Percentiles rank a stretch among this genome's conserved stretches.
Conservation (phyloP, 30 jellyfish, hydroid and myxozoan species). For the Pseudorhiza aurosa region DNA sequence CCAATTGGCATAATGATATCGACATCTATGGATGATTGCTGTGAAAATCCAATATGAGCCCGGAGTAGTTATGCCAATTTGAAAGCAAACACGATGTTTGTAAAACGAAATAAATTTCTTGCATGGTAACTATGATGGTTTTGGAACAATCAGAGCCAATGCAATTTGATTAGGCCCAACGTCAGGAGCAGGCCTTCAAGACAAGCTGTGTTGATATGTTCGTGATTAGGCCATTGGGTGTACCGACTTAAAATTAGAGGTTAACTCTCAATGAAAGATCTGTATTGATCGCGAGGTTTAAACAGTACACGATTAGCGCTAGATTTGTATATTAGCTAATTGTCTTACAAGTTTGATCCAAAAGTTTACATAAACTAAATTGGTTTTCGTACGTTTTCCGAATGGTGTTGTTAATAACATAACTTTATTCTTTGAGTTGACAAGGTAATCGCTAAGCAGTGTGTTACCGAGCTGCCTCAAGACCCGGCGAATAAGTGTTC, state of each 20-base stretch:
- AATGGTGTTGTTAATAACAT: conserved; percentile 19
- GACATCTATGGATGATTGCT: too few relatives aligned
- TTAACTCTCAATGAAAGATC: conserved; percentile 8
- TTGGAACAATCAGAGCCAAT: too few relatives aligned
- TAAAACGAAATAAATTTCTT: too few relatives aligned
- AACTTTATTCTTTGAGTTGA: conserved; percentile 1
- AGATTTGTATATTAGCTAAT: conserved; percentile 7
- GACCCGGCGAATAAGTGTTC: too few relatives aligned
- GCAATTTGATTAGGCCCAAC: too few relatives aligned
- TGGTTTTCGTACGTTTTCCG: not conserved
- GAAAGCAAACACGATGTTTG: too few relatives aligned
- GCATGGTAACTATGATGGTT: too few relatives aligned
- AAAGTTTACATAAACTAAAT: conserved; percentile 28
- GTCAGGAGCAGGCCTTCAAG: too few relatives aligned
- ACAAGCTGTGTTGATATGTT: conserved; percentile 2
- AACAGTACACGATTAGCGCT: conserved; percentile 14
- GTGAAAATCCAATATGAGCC: too few relatives aligned
- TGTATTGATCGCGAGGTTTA: conserved; percentile 25
- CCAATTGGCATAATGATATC: too few relatives aligned
- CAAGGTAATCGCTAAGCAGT: conserved; percentile 8
- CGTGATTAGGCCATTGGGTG: conserved; percentile 14
- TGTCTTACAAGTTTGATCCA: conserved; percentile 32
- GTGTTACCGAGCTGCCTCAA: too few relatives aligned
- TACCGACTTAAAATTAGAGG: conserved; percentile 25
- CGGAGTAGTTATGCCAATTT: too few relatives aligned